Evolutionary conservation across 1,140 invertebrate genomes (phyloP).

Genomic region (Nylanderia fulva): DNA sequence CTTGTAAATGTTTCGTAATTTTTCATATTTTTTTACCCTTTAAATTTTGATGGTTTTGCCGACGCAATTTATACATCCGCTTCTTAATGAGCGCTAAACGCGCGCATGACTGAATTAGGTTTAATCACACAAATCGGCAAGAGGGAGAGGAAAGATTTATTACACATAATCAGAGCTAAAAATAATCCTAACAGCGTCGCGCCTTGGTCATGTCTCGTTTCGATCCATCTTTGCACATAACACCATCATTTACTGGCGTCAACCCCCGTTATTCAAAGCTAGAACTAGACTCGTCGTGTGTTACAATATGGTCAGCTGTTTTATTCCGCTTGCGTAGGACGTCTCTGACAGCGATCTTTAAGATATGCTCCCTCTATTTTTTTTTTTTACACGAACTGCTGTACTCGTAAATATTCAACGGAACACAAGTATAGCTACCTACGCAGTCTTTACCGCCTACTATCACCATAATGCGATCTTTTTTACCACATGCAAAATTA

Average conservation of each 20-base stretch:
- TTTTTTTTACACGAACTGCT: background rate
- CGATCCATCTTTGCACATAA: slow-evolving; percentile 54
- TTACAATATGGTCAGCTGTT: slow-evolving; percentile 47
- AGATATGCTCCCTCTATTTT: slow-evolving; percentile 8
- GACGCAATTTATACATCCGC: background rate
- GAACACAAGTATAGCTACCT: slow-evolving; percentile 7
- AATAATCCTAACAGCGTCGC: slow-evolving; percentile 54
- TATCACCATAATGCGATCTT: slow-evolving; percentile 21
- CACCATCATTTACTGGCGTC: slow-evolving; percentile 26
- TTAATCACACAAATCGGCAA: slow-evolving; percentile 26
- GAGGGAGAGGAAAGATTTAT: background rate
- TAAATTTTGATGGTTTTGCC: background rate
- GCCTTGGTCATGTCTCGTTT: slow-evolving; percentile 49
- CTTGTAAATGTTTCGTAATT: background rate
- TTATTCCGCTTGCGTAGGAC: slow-evolving; percentile 53
- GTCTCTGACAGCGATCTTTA: slow-evolving; percentile 25
- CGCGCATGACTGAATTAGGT: background rate
- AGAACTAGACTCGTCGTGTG: slow-evolving; percentile 29
- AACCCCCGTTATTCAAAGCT: slow-evolving; percentile 12
- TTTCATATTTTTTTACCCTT: background rate
- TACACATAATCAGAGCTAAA: slow-evolving; percentile 47
- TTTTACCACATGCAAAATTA: slow-evolving; percentile 47
- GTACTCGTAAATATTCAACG: slow-evolving; percentile 63
- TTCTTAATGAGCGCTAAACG: no score
- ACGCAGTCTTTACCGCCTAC: slow-evolving; percentile 25